Conservation (phyloP, 2,113 vertebrate genomes). For the Pseudorectes ferrugineus region DNA sequence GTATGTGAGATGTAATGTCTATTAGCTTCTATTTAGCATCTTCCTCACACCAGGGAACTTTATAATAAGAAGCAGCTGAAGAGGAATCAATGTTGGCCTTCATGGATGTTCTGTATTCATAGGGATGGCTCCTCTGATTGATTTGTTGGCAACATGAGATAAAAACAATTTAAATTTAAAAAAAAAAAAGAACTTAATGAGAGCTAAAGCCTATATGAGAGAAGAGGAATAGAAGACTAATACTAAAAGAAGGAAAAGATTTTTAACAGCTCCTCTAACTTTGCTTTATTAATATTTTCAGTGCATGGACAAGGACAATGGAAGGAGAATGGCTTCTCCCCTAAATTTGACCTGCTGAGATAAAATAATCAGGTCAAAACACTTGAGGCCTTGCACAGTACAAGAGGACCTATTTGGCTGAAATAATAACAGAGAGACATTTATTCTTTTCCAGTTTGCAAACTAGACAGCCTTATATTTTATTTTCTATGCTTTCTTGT, state of each 20-base stretch:
- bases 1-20: constrained; percentile 32
- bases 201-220: not conserved
- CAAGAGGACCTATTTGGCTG: not conserved
- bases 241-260: not conserved
- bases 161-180: constrained; percentile 28
- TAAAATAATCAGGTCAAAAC: not conserved
- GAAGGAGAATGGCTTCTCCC: not conserved
- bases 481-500: not conserved
- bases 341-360: not conserved
- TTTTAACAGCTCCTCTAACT: not conserved
- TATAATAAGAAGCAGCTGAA: constrained; percentile 60
- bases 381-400: not conserved
- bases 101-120: constrained; percentile 44
- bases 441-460: not conserved
- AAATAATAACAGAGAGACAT: not conserved
- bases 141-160: constrained; percentile 43
- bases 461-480: not conserved
- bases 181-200: not conserved
- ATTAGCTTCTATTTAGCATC: constrained; percentile 49
- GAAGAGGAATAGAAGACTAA: not conserved
- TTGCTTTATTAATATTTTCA: not conserved
- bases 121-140: constrained; percentile 39
- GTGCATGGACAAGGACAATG: not conserved
- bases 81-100: constrained; percentile 49
- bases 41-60: constrained; percentile 58